Evolutionary conservation across 2,797 vertebrate species (phyloP), one percentile per base, ranked within the genome.

Genomic region (Poecilia wingei): DNA sequence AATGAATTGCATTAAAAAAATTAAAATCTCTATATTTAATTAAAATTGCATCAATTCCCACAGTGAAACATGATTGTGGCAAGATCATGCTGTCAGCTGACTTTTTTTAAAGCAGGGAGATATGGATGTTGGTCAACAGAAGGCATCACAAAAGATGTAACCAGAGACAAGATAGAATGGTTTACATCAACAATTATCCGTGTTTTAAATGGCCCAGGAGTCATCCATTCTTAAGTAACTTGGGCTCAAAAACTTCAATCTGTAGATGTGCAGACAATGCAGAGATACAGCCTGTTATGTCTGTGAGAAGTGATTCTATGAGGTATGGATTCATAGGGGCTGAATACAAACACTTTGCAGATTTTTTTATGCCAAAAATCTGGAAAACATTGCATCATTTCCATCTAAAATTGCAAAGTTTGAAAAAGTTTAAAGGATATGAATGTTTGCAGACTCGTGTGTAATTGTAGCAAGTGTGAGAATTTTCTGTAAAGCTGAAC

Each of bases 401-500:
- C 59, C 59, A 33, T 33, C 31, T 61, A 8, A 28, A 61, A 3
- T 33, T 0, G 8, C 49, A 53, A 53, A 25, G 1, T 61, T 33
- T 3, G 1, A 31, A 33, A 33, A 33, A 3, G 57, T 61, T 33
- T 61, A 33, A 18, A 22, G 7, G 14, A 7, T 22, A 36, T 66
- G 18, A 39, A 39, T 22, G 18, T 39, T 66, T 66, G 18, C 33
- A 66, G 61, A 66, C 33, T 33, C 3, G 3, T 39, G 2, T 18
- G 28, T 4, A 39, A 22, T 5, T 9, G 7, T 66, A 66, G 7
- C 33, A 33, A 31, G 14, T 31, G 57, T 31, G 31, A 80, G 53
- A 84, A 87, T 93, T 86, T 90, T 91, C 91, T 92, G 79, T 89
- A 90, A 82, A 84, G 72, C 88, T 92, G 88, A 91, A 91, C 90